phyloP scores from a whole-genome alignment of 2,888 invertebrate genomes.

The Agriopis marginaria region DNA sequence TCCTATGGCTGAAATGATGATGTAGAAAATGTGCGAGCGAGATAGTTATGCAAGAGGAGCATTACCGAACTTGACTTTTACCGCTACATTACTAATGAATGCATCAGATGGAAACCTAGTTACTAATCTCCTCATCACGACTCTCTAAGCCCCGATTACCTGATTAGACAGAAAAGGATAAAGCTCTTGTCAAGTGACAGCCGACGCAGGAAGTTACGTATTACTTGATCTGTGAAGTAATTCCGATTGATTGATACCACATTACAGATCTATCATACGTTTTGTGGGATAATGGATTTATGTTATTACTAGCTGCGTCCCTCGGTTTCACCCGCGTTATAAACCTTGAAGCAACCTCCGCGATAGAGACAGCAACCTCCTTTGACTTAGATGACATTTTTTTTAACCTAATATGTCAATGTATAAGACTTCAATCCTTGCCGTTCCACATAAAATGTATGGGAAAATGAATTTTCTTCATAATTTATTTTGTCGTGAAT shows the following conservation, averaged over 20 bases:
- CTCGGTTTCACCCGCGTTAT: too few species aligned
- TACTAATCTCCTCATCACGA: conserved; percentile 62
- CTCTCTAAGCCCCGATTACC: conserved; percentile 38
- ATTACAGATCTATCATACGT: not conserved
- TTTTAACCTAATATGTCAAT: too few species aligned
- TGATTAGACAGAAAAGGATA: conserved; percentile 45
- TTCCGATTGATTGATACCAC: conserved; percentile 33
- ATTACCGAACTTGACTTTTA: not conserved
- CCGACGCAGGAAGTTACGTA: conserved; percentile 46
- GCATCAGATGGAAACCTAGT: conserved; percentile 15
- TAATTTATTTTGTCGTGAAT: too few species aligned
- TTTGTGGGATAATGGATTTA: not conserved
- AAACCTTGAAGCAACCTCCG: too few species aligned
- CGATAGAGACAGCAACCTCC: too few species aligned
- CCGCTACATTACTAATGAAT: conserved; percentile 2
- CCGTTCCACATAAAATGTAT: not conserved
- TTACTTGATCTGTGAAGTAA: not conserved
- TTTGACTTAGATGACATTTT: too few species aligned
- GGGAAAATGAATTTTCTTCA: too few species aligned
- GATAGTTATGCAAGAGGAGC: too few species aligned
- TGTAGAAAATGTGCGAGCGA: too few species aligned
- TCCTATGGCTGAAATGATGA: too few species aligned
- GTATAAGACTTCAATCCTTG: not conserved
- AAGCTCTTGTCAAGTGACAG: conserved; percentile 49
- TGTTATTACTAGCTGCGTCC: too few species aligned